Evolutionary conservation across 2,888 invertebrate species (phyloP), one percentile per base, ranked within the genome.

Genomic region (Andrena bicolor): DNA sequence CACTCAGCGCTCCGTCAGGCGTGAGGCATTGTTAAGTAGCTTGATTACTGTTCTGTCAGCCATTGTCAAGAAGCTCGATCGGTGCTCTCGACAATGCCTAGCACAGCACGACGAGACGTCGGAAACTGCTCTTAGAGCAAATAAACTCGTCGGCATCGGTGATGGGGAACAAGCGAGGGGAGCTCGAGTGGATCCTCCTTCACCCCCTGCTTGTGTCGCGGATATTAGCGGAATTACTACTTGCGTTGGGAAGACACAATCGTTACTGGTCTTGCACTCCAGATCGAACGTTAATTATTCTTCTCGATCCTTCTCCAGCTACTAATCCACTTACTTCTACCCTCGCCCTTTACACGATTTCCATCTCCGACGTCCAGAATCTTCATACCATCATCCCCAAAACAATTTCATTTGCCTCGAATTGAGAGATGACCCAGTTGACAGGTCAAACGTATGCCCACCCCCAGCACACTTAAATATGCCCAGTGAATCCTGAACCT

Each of bases 181-280:
- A 64, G 8, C 64, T 63, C 26, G 48, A 64, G 68, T 48, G 26
- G 61, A 65, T 64, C 49, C 75, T 75, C 63, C 58, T 51, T 23
- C 48, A 26, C 23, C 8, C 35, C 51, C 60, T 41, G 41, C 70
- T 65, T 26, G 35, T 35, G 51, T 41, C 28, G 35, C 16, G n/a
- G 49, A 76, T 79, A 79, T 79, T 79, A 79, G 70, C 70, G 64
- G 69, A 64, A 79, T 79, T 76, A 76, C 76, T 65, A 60, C 64
- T 70, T 60, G 56, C 69, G 58, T 58, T 51, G 8, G 20, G n/a
- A 28, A 51, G 58, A 70, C 64, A 58, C 41, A 65, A 56, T 76
- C 63, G 53, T 48, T n/a, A 10, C 28, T 20, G 5, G 1, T 41
- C 41, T 13, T 5, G 16, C 41, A 16, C 41, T 41, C 13, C 41